A percentile compares a stretch with the other conserved stretches of the same genome.
Evolutionary conservation across 2,888 invertebrate species (phyloP).

Genomic region (Tetranychus truncatus): DNA sequence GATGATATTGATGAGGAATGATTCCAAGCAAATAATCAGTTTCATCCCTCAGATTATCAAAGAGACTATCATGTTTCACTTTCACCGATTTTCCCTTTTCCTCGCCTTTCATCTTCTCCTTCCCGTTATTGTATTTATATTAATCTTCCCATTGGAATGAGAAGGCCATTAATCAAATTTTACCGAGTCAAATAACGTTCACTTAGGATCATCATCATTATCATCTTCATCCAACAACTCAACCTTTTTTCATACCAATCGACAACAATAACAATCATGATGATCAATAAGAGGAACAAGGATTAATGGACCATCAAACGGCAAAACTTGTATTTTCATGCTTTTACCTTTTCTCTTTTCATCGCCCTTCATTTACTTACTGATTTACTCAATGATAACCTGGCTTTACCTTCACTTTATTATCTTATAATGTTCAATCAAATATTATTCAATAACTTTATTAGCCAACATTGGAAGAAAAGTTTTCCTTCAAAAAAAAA

Average conservation of each 20-base stretch:
- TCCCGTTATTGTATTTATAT: neutral
- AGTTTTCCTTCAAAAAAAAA: too few species aligned
- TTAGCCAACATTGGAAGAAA: too few species aligned
- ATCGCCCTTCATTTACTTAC: neutral
- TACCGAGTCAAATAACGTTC: neutral
- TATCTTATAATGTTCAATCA: too few species aligned
- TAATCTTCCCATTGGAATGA: constrained; percentile 5
- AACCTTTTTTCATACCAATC: neutral
- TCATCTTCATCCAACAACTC: neutral
- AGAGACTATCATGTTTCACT: neutral
- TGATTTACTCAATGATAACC: neutral
- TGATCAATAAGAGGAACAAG: neutral
- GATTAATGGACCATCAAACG: neutral
- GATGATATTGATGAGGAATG: neutral
- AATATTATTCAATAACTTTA: too few species aligned
- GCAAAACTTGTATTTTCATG: neutral
- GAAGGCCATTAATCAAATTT: neutral
- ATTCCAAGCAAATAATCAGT: neutral
- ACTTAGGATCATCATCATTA: neutral
- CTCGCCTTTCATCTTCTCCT: neutral
- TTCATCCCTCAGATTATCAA: neutral
- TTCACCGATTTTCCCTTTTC: neutral
- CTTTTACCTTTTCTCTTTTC: too few species aligned
- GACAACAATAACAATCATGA: neutral
- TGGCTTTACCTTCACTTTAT: neutral